Percentiles rank a stretch among this genome's conserved stretches.
Conservation (phyloP, 2,113 vertebrate species). For the Dolichotis patagonum region DNA sequence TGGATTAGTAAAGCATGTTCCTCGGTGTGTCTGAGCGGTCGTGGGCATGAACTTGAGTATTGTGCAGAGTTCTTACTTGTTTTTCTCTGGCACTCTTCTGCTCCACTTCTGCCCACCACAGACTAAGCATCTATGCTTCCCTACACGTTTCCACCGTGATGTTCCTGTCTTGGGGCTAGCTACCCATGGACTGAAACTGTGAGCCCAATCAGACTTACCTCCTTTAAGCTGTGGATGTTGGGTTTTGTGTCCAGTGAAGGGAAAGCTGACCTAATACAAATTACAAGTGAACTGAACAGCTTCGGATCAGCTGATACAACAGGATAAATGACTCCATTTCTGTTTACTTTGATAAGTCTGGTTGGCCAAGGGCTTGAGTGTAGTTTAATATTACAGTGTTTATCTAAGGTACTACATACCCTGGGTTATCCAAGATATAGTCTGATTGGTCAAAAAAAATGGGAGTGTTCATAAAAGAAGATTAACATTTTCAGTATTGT, state of each 20-base stretch:
- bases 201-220: neutral
- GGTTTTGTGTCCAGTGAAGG: neutral
- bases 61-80: neutral
- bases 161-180: neutral
- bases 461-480: neutral
- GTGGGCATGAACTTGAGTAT: neutral
- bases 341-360: neutral
- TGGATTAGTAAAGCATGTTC: neutral
- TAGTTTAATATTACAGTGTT: neutral
- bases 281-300: neutral
- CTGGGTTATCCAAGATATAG: neutral
- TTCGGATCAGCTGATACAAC: neutral
- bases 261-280: neutral
- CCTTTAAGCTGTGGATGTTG: neutral
- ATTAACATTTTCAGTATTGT: neutral
- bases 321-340: neutral
- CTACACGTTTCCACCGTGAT: neutral
- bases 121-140: neutral
- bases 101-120: neutral
- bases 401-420: neutral
- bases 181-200: neutral
- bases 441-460: constrained; percentile 3
- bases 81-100: too few species aligned
- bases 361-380: neutral
- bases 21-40: neutral